A percentile compares a stretch with the other conserved stretches of the same genome.
Conservation (phyloP, 2,797 vertebrate genomes). For the Hoplostethus atlanticus region DNA sequence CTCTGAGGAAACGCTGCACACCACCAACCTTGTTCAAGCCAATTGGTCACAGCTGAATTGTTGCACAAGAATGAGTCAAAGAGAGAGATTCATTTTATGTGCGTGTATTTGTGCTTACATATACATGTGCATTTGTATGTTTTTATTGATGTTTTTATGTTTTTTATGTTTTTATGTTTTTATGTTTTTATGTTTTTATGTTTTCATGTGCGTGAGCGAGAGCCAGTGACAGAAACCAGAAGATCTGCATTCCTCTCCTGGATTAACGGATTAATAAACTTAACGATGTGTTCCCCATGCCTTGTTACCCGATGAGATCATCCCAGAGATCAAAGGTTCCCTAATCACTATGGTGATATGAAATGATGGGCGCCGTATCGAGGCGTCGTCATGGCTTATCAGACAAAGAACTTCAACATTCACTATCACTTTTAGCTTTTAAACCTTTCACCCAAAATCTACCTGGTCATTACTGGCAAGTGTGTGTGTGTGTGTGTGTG, state of each 20-base stretch:
- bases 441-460: neutral
- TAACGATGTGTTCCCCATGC: conserved; percentile 50
- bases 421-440: conserved; percentile 12
- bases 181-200: no score
- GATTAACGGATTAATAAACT: conserved; percentile 69
- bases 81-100: neutral
- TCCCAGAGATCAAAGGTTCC: conserved; percentile 74
- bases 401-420: neutral
- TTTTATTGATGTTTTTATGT: no score
- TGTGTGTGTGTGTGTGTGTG: neutral
- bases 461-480: neutral
- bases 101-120: neutral
- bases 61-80: neutral
- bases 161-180: neutral
- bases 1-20: neutral
- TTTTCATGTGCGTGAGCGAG: conserved; percentile 41
- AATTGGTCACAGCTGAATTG: neutral
- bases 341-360: conserved; percentile 59
- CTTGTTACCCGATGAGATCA: conserved; percentile 65
- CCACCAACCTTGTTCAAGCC: neutral
- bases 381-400: conserved; percentile 16
- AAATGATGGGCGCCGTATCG: conserved; percentile 51
- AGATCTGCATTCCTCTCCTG: conserved; percentile 59
- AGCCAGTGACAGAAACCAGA: conserved; percentile 38
- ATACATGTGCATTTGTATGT: no score